Evolutionary conservation across 2,888 invertebrate species (phyloP).

Genomic region (Lypha dubia): DNA sequence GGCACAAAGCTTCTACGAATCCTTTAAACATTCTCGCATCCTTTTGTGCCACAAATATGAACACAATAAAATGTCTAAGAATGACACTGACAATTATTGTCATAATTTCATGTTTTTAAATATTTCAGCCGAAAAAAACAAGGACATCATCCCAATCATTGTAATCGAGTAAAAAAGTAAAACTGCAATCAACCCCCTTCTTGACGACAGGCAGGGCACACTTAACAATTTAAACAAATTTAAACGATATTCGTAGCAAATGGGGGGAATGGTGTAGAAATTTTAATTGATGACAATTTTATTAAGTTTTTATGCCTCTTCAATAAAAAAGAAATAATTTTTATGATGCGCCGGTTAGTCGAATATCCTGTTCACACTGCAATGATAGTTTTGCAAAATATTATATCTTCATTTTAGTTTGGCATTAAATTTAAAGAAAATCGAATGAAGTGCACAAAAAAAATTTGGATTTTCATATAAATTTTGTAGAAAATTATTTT

Average conservation of each 20-base stretch:
- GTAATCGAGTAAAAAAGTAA: conserved; percentile 10
- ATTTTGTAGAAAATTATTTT: too few species aligned
- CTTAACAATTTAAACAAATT: conserved; percentile 71
- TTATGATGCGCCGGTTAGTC: background rate
- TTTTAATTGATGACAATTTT: conserved; percentile 83
- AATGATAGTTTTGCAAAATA: background rate
- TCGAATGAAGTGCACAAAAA: background rate
- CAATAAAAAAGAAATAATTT: conserved; percentile 28
- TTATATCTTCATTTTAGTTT: background rate
- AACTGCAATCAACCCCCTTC: conserved; percentile 55
- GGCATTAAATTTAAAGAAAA: background rate
- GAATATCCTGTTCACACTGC: conserved; percentile 9
- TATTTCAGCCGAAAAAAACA: conserved; percentile 65
- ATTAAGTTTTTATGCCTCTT: conserved; percentile 77
- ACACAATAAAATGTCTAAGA: conserved; percentile 21
- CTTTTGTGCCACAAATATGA: conserved; percentile 52
- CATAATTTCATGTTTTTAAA: conserved; percentile 67
- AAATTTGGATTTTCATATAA: too few species aligned
- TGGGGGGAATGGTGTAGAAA: conserved; percentile 74
- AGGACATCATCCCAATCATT: conserved; percentile 49
- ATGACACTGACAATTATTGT: conserved; percentile 65
- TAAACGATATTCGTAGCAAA: conserved; percentile 67
- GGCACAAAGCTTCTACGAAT: conserved; percentile 67
- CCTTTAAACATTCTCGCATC: conserved; percentile 56
- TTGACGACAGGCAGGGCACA: conserved; percentile 46